Base-by-base conservation (phyloP, 2,888 invertebrate species). In the Subacronicta megacephala region DNA sequence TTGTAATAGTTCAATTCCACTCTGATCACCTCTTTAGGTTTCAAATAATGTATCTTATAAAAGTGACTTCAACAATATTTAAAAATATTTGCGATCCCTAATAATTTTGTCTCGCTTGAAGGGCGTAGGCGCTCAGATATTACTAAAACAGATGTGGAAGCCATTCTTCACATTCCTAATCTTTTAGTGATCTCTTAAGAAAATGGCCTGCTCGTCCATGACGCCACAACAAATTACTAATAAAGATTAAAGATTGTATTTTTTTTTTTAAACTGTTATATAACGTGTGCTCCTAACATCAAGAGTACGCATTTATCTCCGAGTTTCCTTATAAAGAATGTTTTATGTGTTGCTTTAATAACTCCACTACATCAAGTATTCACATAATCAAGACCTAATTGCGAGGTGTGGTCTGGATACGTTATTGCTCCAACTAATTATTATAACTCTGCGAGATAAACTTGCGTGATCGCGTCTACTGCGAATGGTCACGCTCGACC, bases 351-450 rank as follows among this genome's bases (percentile, higher is more conserved):
- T 65, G 54, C 62, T 66, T 59, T 77, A 71, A 72, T 77, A 73
- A 66, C 64, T 51, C 37, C 15, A 45, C 66, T 45, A 56, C 53
- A 65, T 77, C 84, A 78, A 75, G 72, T 78, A 80, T 81, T 78
- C 79, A 81, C 78, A 84, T 85, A 87, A 88, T 86, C 80, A 78
- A 82, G 77, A 77, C 74, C 82, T 90, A 89, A 90, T 88, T 86
- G 85, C 84, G 65, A 85, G 87, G 87, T 87, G 89, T 86, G 88
- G 86, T 82, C 76, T 79, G 44, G 59, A 65, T 78, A 82, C 78
- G 78, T 82, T 84, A 87, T 84, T 81, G 77, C 82, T 76, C 38
- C 9, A 55, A 49, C 71, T 67, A 67, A 67, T 67, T 67, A 67
- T 55, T 64, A 42, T 70, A 77, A 75, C 66, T 67, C 62, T 72